These are phyloP conservation scores for Sylvia borin DNA, from an alignment of 2,797 vertebrate species.

Conservation along the genomic window DNA sequence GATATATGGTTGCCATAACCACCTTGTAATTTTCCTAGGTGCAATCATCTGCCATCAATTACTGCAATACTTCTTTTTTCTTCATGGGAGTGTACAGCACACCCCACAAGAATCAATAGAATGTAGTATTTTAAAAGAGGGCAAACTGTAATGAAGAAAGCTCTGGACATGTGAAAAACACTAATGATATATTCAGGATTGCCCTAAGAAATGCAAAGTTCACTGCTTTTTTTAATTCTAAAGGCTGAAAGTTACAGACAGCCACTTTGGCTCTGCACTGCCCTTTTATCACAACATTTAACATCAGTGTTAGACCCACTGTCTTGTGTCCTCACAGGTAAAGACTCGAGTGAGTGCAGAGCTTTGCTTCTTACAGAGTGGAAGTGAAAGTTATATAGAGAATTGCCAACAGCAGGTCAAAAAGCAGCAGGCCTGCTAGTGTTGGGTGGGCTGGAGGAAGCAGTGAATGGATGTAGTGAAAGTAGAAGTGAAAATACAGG, in stretches of 20 bases:
- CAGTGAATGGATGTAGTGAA: background rate
- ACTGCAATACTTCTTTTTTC: background rate
- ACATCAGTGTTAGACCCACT: background rate
- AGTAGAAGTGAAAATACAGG: background rate
- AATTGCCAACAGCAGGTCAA: background rate
- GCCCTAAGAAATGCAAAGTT: background rate
- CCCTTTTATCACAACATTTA: background rate
- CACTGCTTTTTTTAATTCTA: background rate
- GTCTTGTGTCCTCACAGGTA: background rate
- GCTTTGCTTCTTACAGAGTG: background rate
- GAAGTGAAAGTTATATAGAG: background rate
- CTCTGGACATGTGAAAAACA: background rate
- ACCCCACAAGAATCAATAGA: background rate
- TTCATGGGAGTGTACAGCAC: background rate
- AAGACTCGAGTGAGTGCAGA: background rate
- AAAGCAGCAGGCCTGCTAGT: background rate
- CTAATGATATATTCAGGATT: background rate
- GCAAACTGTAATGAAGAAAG: background rate
- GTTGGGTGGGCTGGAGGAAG: background rate
- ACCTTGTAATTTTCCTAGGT: background rate
- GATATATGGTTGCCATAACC: background rate
- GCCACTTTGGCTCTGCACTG: background rate
- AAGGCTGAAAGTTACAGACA: background rate
- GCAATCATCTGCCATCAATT: background rate
- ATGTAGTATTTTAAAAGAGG: background rate